Percentiles rank a stretch among this genome's conserved stretches.
Conservation (phyloP, 2,113 vertebrate species). For the Ceyx cyanopectus region DNA sequence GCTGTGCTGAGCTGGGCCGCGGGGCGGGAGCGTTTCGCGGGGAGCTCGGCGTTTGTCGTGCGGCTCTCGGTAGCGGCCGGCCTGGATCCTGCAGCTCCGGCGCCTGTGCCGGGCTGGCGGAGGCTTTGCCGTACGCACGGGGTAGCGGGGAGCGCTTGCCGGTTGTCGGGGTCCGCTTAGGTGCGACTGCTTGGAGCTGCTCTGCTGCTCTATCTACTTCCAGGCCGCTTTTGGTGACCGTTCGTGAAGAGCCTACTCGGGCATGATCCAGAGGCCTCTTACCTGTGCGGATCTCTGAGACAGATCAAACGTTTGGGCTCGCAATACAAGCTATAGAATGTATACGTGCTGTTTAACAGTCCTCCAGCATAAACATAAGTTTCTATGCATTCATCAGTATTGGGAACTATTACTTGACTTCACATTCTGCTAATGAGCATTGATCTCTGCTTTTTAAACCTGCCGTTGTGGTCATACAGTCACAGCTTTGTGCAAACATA, state of each 20-base stretch:
- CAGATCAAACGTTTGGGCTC: neutral
- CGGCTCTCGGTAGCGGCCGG: neutral
- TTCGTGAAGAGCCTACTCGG: neutral
- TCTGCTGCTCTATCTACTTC: neutral
- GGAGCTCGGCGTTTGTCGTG: neutral
- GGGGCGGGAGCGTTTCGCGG: neutral
- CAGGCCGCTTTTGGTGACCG: rapidly evolving
- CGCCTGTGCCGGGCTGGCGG: neutral
- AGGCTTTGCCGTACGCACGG: rapidly evolving
- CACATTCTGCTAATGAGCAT: neutral
- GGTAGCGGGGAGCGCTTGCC: rapidly evolving
- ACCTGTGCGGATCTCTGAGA: neutral
- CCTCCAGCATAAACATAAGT: neutral
- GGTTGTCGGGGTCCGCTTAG: rapidly evolving
- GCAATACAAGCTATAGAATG: neutral
- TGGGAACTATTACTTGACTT: neutral
- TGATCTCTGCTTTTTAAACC: neutral
- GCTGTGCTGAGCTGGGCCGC: neutral
- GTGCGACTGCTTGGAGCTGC: neutral
- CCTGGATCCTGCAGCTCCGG: neutral
- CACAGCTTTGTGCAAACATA: neutral
- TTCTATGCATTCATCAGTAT: neutral
- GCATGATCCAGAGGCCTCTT: neutral
- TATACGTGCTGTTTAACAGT: neutral
- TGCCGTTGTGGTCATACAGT: neutral